Base-by-base conservation (phyloP, 2,113 vertebrate genomes). In the Sander vitreus region DNA sequence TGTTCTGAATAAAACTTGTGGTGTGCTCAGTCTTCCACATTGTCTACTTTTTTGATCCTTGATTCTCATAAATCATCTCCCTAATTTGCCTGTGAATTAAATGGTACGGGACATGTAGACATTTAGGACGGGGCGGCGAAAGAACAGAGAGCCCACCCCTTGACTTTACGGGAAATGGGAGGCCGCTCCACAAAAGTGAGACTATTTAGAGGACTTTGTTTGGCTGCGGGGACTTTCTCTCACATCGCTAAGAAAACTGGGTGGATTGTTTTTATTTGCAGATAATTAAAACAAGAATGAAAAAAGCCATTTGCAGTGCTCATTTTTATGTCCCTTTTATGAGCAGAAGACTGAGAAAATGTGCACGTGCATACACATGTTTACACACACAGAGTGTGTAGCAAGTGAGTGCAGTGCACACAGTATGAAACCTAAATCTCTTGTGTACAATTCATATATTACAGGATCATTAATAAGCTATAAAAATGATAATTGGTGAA, bases 151-250 rank as follows among this genome's bases (percentile, higher is more conserved):
- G 90, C 89, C 91, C 90, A 76, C 90, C 91, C 85, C 89, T 88
- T 87, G 78, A 73, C 81, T 92, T 95, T 94, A 95, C 92, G 85
- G 93, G 92, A 95, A 95, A 91, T 82, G 88, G 89, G 80, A 86
- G 83, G 80, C 81, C 3, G 71, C 75, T 85, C 79, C 74, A 72
- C 64, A 90, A 85, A 79, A 79, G 79, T 45, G 21, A 27, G 63
- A 89, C 89, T 88, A 80, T 91, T 88, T 86, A 43, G 81, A 84
- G 90, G 59, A 81, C 33, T 81, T 81, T 21, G 54, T 88, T 55
- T 89, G 76, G 73, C 82, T 89, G 50, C 54, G 64, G 76, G 73
- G 73, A 81, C 78, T 68, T 79, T 80, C 74, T 70, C 67, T 88
- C 77, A 39, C 55, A 76, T 76, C 5, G 10, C 45, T 85, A 64